A percentile compares a stretch with the other conserved stretches of the same genome.
Evolutionary conservation across 2,888 invertebrate species (phyloP).

Genomic region (Branchellion lobata): DNA sequence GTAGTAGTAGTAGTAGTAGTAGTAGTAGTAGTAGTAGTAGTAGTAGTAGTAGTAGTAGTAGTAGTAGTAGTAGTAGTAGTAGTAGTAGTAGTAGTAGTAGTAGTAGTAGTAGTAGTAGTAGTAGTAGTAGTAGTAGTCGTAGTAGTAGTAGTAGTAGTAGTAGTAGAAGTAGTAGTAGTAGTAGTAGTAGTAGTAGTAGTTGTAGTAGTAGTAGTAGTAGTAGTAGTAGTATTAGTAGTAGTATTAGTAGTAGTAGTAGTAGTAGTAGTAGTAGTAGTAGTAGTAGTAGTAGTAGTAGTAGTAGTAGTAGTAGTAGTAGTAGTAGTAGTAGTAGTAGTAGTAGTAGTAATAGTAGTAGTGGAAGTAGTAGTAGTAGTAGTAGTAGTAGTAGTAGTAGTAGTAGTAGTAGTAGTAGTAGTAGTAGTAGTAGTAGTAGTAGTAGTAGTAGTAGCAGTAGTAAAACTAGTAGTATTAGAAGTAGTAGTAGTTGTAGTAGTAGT

Average conservation of each 20-base stretch:
- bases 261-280: slow-evolving; percentile 44
- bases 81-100: slow-evolving; percentile 5
- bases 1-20: slow-evolving; percentile 19
- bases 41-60: slow-evolving; percentile 32
- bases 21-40: neutral
- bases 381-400: slow-evolving; percentile 40
- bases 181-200: slow-evolving; percentile 10
- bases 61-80: slow-evolving; percentile 30
- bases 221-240: slow-evolving; percentile 33
- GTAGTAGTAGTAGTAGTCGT: slow-evolving; percentile 32
- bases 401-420: slow-evolving; percentile 43
- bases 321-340: slow-evolving; percentile 33
- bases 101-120: neutral
- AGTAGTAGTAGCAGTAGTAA: slow-evolving; percentile 30
- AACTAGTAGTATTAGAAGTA: slow-evolving; percentile 30
- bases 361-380: slow-evolving; percentile 24
- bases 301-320: slow-evolving; percentile 36
- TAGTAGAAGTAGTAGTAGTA: slow-evolving; percentile 18
- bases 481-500: slow-evolving; percentile 25
- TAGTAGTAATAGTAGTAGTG: slow-evolving; percentile 34
- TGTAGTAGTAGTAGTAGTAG: slow-evolving; percentile 38
- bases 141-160: slow-evolving; percentile 36
- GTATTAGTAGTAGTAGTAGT: slow-evolving; percentile 33
- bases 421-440: slow-evolving; percentile 39
- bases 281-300: slow-evolving; percentile 44